Evolutionary conservation across 1,140 invertebrate genomes (phyloP), one percentile per base, ranked within the genome.

Genomic region (Phortica variegata): DNA sequence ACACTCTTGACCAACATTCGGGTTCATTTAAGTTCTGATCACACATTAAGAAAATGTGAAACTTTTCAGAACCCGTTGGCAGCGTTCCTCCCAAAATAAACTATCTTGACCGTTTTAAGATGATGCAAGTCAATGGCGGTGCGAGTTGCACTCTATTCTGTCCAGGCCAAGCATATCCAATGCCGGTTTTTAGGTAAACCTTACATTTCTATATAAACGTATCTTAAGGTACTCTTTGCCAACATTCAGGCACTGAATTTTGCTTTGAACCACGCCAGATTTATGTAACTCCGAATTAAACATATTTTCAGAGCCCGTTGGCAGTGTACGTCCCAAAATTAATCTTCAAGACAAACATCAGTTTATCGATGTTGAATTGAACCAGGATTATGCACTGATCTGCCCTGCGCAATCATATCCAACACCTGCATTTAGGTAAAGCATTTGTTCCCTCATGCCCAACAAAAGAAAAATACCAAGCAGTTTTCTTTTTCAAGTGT

Each of bases 321-420:
- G 85, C 71, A 84, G 84, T 60, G 87, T 87, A 47, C 81, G 84
- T 34, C 89, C 89, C 20, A 87, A 87, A 77, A 83, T 91, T 32
- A 77, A 77, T 44, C 33, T 54, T 0, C 68, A 68, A 43, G 72
- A 73, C 47, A 73, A 75, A 71, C 86, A 86, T 34, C 84, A 84
- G 54, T 84, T 74, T 47, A 58, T 73, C 29, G 71, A 74, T 45
- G 58, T 70, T 81, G 50, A 86, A 84, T 72, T 81, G 81, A 69
- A 83, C 80, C 79, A 81, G 80, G 60, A 83, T 80, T 52, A 84
- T 83, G 65, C 79, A 76, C 55, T 80, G 77, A 65, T 79, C 69
- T 65, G 77, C 75, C 58, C 82, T 42, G 87, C 86, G 7, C 85
- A 88, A 77, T 85, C 82, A 43, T 87, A 83, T 76, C 87, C 87